Percentiles rank a stretch among this genome's conserved stretches.
These are phyloP conservation scores for Anagyrus pseudococci DNA, from an alignment of 2,888 invertebrate species.

Conservation along the genomic window DNA sequence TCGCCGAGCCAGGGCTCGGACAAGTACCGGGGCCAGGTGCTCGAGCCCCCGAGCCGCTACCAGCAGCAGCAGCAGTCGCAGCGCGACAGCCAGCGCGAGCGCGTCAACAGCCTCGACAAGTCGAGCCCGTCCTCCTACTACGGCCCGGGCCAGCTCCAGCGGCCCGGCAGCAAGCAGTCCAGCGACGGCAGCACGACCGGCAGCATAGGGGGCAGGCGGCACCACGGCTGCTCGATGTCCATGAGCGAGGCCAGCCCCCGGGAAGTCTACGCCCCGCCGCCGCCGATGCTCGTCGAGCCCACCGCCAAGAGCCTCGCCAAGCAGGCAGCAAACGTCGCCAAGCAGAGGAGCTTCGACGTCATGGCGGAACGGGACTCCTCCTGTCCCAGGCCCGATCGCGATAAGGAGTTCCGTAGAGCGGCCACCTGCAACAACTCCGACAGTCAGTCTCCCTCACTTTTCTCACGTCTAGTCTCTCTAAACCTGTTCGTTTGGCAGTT, in stretches of 20 bases:
- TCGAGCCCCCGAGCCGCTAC: conserved; percentile 45
- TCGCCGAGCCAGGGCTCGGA: conserved; percentile 52
- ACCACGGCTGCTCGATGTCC: conserved; percentile 55
- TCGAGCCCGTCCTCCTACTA: conserved; percentile 54
- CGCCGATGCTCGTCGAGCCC: conserved; percentile 50
- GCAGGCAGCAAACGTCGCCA: conserved; percentile 53
- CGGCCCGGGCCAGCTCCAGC: conserved; percentile 50
- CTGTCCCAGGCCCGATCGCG: conserved; percentile 49
- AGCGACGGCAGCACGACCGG: conserved; percentile 48
- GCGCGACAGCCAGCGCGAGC: conserved; percentile 55
- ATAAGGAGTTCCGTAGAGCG: conserved; percentile 57
- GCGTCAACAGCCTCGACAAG: conserved; percentile 59
- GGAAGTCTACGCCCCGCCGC: conserved; percentile 49
- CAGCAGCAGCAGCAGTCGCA: conserved; percentile 54
- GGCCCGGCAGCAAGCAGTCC: conserved; percentile 39
- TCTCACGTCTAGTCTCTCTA: too few species aligned
- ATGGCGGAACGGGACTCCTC: conserved; percentile 63
- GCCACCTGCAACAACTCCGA: conserved; percentile 61
- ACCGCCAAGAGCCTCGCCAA: conserved; percentile 58
- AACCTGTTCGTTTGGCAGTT: not conserved
- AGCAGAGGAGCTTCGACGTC: conserved; percentile 65
- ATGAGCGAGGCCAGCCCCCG: conserved; percentile 56
- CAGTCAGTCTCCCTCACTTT: conserved; percentile 44
- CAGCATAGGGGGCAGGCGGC: conserved; percentile 51
- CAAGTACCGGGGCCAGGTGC: conserved; percentile 18